Conservation (phyloP, 1,140 invertebrate genomes). For the Chrysopa pallens region DNA sequence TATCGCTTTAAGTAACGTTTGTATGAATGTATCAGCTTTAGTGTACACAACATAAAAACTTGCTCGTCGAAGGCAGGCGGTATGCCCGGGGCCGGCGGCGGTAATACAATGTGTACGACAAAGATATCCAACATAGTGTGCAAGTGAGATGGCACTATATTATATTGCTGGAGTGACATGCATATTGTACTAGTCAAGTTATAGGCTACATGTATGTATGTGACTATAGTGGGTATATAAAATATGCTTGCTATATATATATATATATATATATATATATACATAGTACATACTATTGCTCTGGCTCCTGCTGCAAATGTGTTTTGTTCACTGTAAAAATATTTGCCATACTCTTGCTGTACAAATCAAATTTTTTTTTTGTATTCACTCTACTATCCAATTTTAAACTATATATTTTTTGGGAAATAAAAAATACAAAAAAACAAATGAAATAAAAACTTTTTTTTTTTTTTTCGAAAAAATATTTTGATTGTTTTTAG, state of each 20-base stretch:
- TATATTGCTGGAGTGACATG: neutral
- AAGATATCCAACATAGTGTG: neutral
- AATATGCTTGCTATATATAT: neutral
- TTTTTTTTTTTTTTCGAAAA: no score
- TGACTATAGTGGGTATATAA: neutral
- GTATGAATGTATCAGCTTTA: neutral
- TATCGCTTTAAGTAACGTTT: neutral
- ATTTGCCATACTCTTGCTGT: no score
- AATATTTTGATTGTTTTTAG: no score
- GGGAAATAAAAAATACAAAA: no score
- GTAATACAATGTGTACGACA: neutral
- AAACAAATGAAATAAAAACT: no score
- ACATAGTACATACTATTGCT: no score
- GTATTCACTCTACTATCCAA: no score
- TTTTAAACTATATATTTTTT: no score
- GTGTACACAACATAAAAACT: conserved; percentile 2
- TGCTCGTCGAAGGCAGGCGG: neutral
- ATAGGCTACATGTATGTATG: neutral
- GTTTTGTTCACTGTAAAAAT: no score
- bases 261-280: no score
- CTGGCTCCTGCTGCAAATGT: no score
- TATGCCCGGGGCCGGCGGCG: neutral
- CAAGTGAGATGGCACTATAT: neutral
- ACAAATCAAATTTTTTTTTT: no score
- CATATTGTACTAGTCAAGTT: neutral